phyloP scores from a whole-genome alignment of 2,797 vertebrate genomes.

The Amniataba percoides region DNA sequence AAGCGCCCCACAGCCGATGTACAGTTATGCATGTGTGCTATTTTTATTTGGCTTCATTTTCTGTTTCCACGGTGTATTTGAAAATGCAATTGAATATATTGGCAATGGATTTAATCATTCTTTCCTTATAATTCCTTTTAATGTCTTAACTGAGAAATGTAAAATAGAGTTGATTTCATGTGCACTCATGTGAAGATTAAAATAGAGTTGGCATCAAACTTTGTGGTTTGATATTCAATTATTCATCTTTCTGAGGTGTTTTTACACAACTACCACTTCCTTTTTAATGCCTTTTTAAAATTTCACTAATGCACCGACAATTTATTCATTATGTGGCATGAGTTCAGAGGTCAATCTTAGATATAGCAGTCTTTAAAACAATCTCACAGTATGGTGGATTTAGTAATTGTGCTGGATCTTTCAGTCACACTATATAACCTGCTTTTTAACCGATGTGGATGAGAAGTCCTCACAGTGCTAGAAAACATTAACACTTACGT shows the following conservation, averaged over 20 bases:
- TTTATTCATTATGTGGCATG: background rate
- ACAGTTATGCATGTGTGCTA: constrained; percentile 2
- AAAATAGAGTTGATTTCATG: background rate
- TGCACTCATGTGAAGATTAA: constrained; percentile 20
- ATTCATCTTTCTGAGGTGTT: background rate
- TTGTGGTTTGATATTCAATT: constrained; percentile 5
- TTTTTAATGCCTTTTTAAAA: background rate
- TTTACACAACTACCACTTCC: background rate
- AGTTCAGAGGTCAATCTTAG: background rate
- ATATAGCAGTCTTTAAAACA: background rate
- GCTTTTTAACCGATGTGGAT: background rate
- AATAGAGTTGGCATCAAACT: background rate
- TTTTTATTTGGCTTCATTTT: background rate
- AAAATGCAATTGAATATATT: constrained; percentile 2
- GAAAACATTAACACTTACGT: no score
- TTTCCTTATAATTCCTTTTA: no score
- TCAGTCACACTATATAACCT: background rate
- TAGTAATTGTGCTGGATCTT: background rate
- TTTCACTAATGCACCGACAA: fast-evolving
- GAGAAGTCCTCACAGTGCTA: background rate
- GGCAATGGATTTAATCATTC: background rate
- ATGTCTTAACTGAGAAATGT: constrained; percentile 7
- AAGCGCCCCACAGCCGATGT: background rate
- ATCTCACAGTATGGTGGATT: background rate
- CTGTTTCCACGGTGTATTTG: background rate